Evolutionary conservation across 1,140 invertebrate species (phyloP).

Genomic region (Glomeris maerens): DNA sequence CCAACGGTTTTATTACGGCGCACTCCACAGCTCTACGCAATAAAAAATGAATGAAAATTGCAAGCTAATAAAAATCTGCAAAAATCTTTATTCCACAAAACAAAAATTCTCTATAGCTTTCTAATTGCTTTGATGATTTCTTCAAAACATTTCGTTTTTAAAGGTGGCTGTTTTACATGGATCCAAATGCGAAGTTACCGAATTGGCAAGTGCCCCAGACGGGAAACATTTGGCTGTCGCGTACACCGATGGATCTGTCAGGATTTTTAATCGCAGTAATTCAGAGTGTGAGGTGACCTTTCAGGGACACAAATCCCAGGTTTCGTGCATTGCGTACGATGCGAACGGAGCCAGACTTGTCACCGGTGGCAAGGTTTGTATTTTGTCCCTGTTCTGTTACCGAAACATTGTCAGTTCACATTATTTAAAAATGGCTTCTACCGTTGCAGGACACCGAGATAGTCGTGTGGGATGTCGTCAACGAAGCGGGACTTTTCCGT

Average conservation of each 20-base stretch:
- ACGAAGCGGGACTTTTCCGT: constrained; percentile 72
- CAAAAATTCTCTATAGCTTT: too few relatives aligned
- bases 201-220: constrained; percentile 51
- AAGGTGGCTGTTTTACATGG: constrained; percentile 56
- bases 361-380: constrained; percentile 64
- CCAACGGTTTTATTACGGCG: too few relatives aligned
- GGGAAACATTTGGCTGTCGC: constrained; percentile 70
- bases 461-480: constrained; percentile 87
- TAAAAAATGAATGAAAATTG: too few relatives aligned
- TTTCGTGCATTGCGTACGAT: constrained; percentile 72
- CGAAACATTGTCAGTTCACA: too few relatives aligned
- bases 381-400: constrained; percentile 15
- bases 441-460: constrained; percentile 70
- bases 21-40: too few relatives aligned
- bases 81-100: too few relatives aligned
- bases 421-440: constrained; percentile 18
- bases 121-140: too few relatives aligned
- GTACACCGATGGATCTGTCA: constrained; percentile 75
- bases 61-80: too few relatives aligned
- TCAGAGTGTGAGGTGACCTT: constrained; percentile 57
- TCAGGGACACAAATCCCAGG: constrained; percentile 71
- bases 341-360: constrained; percentile 59
- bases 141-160: too few relatives aligned
- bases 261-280: constrained; percentile 48
- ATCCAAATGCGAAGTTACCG: constrained; percentile 60